Percentiles rank a stretch among this genome's conserved stretches.
phyloP scores from a whole-genome alignment of 2,113 vertebrate species.

The Cinclus mexicanus region DNA sequence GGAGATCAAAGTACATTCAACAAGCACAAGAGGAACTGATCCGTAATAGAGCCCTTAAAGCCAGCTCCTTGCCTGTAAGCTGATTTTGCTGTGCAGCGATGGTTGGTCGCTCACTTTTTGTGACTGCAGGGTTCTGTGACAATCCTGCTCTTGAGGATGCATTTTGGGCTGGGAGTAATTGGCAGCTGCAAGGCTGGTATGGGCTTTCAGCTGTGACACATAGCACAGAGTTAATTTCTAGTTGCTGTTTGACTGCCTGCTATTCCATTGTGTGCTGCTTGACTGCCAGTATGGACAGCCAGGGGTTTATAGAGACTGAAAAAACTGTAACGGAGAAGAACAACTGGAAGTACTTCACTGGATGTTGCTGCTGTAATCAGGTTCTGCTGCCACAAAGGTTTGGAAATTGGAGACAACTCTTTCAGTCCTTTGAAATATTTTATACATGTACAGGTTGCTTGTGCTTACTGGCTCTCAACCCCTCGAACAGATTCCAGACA shows the following conservation, averaged over 20 bases:
- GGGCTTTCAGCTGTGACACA: not conserved
- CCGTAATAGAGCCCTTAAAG: not conserved
- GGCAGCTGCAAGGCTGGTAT: not conserved
- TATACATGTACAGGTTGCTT: accelerated
- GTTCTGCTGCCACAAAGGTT: not conserved
- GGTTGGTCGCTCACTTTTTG: accelerated
- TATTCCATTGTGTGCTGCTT: not conserved
- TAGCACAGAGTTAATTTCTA: not conserved
- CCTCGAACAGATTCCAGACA: not conserved
- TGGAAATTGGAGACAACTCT: not conserved
- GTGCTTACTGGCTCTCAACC: not conserved
- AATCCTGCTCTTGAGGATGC: not conserved
- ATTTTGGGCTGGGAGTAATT: not conserved
- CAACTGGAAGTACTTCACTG: not conserved
- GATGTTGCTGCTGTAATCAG: not conserved
- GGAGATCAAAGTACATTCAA: not conserved
- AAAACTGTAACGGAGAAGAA: not conserved
- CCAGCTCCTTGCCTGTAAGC: not conserved
- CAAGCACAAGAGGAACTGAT: not conserved
- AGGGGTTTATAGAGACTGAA: not conserved
- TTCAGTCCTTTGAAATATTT: not conserved
- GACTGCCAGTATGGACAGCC: not conserved
- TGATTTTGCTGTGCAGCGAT: not conserved
- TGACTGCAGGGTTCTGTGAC: not conserved
- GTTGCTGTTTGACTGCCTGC: not conserved